These are phyloP conservation scores for Euborellia annulipes DNA, from an alignment of 1,140 invertebrate species.

Conservation along the genomic window DNA sequence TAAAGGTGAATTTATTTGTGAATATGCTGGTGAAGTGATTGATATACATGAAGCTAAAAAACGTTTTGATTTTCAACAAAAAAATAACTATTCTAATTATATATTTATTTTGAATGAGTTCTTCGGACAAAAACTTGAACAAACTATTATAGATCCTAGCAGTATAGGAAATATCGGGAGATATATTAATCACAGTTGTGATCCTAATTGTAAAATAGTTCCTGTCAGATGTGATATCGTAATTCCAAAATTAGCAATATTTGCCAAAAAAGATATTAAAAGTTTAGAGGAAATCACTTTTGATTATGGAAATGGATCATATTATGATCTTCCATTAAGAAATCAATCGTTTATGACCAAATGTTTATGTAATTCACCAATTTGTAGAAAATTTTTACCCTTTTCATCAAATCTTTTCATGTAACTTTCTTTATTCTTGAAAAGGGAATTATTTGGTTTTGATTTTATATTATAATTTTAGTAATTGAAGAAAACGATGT, in stretches of 20 bases:
- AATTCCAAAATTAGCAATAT: constrained; percentile 66
- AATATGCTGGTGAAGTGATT: constrained; percentile 83
- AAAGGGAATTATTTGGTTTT: too few relatives aligned
- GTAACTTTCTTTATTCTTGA: background rate
- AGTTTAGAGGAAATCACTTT: constrained; percentile 62
- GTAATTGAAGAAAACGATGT: too few relatives aligned
- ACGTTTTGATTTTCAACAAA: constrained; percentile 33
- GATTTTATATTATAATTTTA: too few relatives aligned
- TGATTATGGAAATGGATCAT: constrained; percentile 40
- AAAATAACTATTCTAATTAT: constrained; percentile 51
- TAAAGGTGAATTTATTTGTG: constrained; percentile 65
- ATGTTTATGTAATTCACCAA: constrained; percentile 1
- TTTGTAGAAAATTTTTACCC: constrained; percentile 8
- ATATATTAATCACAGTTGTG: constrained; percentile 84
- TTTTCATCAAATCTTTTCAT: constrained; percentile 4
- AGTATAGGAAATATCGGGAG: constrained; percentile 72
- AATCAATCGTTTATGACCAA: background rate
- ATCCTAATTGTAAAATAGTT: constrained; percentile 62
- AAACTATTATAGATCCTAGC: constrained; percentile 67
- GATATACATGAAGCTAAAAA: constrained; percentile 43
- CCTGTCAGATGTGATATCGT: constrained; percentile 55
- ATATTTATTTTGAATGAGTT: constrained; percentile 65
- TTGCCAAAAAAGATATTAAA: constrained; percentile 49
- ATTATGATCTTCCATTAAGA: background rate
- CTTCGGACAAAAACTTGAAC: constrained; percentile 29